Base-by-base conservation (phyloP, 2,888 invertebrate species). In the Tetramorium bicarinatum region DNA sequence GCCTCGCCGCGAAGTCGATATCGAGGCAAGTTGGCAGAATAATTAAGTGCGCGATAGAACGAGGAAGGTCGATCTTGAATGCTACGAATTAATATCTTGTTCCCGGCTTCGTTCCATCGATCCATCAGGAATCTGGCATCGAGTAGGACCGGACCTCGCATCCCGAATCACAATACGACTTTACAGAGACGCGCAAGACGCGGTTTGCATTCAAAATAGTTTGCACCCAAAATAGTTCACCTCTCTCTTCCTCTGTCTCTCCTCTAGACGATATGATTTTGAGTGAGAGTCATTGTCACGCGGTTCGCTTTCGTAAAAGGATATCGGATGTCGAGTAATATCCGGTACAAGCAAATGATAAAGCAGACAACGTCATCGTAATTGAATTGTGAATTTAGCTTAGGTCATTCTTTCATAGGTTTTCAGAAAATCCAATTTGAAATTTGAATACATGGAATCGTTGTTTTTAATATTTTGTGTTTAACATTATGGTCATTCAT, bases 21-120 rank as follows among this genome's bases (percentile, higher is more conserved):
- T 90, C 86, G 86, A 72, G 74, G 83, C 87, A 90, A 90, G 90
- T 89, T 88, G 88, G 88, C 86, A 86, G 87, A 89, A 90, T 88
- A 90, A 90, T 90, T 89, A 90, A 89, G 82, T 87, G 85, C 83
- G 61, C 80, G 85, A 87, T 83, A 83, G 87, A 87, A 87, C 72
- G 76, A 75, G 81, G 15, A 8, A 83, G 79, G 21, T 49, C 76
- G 85, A 44, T 25, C 81, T 82, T 83, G 87, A 85, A 87, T 83
- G 82, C 85, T 85, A 72, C 88, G 86, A 90, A 89, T 89, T 89
- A 89, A 89, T 90, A 90, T 89, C 88, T 89, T 85, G 87, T 87
- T 85, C 83, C 52, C 76, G 76, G 74, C 49, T 69, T 21, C 75
- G 29, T 62, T 61, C 62, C 54, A 89, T 88, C 88, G 88, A 90